These are phyloP conservation scores for Rhinopomastus cyanomelas DNA, from an alignment of 2,113 vertebrate genomes.

Conservation along the genomic window DNA sequence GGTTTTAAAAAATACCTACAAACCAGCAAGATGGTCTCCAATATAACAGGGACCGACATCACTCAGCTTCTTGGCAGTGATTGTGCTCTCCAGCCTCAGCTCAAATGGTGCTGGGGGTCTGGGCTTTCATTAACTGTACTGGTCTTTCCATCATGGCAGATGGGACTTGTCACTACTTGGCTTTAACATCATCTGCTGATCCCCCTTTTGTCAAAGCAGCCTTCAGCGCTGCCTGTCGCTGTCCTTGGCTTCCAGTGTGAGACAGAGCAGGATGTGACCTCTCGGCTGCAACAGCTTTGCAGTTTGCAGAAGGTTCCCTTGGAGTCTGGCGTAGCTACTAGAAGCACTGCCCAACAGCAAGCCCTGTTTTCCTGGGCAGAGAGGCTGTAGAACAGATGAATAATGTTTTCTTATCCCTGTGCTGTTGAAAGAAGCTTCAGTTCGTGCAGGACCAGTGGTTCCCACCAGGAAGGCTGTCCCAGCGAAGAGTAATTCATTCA, in stretches of 20 bases:
- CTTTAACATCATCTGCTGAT: background rate
- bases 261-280: background rate
- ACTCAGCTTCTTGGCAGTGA: background rate
- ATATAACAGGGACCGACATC: background rate
- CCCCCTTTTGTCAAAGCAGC: background rate
- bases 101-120: background rate
- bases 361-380: background rate
- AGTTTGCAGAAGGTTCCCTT: background rate
- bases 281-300: background rate
- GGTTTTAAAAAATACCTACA: background rate
- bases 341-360: background rate
- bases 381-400: background rate
- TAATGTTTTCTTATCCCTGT: background rate
- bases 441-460: background rate
- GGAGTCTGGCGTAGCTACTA: background rate
- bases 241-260: background rate
- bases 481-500: background rate
- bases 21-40: slow-evolving; percentile 10
- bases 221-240: background rate
- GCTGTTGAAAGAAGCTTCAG: background rate
- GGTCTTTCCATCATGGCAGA: background rate
- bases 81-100: background rate
- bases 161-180: background rate
- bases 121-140: background rate
- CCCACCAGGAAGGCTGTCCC: background rate